A percentile compares a stretch with the other conserved stretches of the same genome.
phyloP scores from a whole-genome alignment of 2,113 vertebrate species.

The Columba livia region DNA sequence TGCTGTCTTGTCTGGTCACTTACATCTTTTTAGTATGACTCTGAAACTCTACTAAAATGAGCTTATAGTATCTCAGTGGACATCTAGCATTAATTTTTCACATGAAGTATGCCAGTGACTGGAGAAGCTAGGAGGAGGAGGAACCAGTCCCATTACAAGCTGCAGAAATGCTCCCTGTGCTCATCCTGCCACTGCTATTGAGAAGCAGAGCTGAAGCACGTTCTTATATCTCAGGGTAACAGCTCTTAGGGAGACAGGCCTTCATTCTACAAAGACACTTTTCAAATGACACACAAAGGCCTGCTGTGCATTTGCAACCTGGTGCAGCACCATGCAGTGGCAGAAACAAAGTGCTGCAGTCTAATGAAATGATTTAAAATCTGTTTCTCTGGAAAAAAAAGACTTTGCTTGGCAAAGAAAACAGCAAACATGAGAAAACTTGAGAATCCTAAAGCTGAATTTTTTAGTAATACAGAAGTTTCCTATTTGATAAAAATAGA shows the following conservation, averaged over 20 bases:
- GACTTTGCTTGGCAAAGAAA: not conserved
- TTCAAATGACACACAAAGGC: rapidly evolving
- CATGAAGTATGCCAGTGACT: rapidly evolving
- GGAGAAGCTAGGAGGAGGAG: not conserved
- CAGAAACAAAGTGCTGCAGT: not conserved
- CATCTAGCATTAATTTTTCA: not conserved
- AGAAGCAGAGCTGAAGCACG: rapidly evolving
- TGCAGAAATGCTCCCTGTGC: rapidly evolving
- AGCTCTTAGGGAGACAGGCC: not conserved
- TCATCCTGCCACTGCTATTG: rapidly evolving
- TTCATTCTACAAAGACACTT: rapidly evolving
- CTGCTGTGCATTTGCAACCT: not conserved
- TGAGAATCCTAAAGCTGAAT: not conserved
- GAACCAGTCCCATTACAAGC: rapidly evolving
- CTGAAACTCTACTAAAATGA: not conserved
- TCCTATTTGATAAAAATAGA: not conserved
- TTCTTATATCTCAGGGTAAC: rapidly evolving
- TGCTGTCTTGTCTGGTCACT: not conserved
- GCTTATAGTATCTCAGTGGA: rapidly evolving
- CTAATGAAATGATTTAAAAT: not conserved
- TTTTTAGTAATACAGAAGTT: not conserved
- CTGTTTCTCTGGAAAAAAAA: rapidly evolving
- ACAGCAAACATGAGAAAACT: not conserved
- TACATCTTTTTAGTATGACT: not conserved
- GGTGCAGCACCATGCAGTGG: not conserved